Evolutionary conservation across 2,113 vertebrate species (phyloP), one percentile per base, ranked within the genome.

Genomic region (Oreotrochilus melanogaster): DNA sequence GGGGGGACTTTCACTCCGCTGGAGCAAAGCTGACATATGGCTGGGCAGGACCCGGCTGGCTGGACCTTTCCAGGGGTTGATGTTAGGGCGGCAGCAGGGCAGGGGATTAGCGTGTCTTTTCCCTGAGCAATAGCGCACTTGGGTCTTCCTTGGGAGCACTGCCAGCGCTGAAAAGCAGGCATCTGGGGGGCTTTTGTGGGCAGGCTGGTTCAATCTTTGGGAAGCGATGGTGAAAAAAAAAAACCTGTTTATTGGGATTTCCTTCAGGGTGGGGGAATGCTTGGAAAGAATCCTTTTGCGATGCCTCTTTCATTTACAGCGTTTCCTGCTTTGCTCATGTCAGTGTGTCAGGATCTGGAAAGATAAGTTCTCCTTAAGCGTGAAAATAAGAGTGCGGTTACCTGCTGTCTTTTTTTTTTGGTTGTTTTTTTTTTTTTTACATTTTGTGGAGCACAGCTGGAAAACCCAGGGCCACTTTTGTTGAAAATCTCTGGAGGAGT

Each of bases 21-120:
- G 66, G 61, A 76, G 80, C 57, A 19, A 27, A 82, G 72, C 62
- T 80, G 89, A 53, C 91, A 95, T 92, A 92, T 76, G 87, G 85
- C 86, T 51, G 62, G 76, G 91, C 89, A 92, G 90, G 87, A 88
- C 22, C 43, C 48, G 66, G 74, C 71, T 86, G 79, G 83, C 87
- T 37, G 89, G 78, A 75, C 66, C 79, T 88, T 78, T 31, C 47
- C 84, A 64, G 69, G 91, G 83, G 35, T 43, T 72, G 91, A 51
- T 75, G 79, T 35, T 56, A 47, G 78, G 73, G 74, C 64, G 65
- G 91, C 61, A 60, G 53, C 72, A 28, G 71, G 76, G 53, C 78
- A 47, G 81, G 88, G 82, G 75, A 92, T 95, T 93, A 93, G 65
- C 11, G 37, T 25, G 70, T 25, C 69, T 91, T 80, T 57, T 62